Evolutionary conservation across 2,113 vertebrate genomes (phyloP), one percentile per base, ranked within the genome.

Genomic region (Nothoprocta pentlandii): DNA sequence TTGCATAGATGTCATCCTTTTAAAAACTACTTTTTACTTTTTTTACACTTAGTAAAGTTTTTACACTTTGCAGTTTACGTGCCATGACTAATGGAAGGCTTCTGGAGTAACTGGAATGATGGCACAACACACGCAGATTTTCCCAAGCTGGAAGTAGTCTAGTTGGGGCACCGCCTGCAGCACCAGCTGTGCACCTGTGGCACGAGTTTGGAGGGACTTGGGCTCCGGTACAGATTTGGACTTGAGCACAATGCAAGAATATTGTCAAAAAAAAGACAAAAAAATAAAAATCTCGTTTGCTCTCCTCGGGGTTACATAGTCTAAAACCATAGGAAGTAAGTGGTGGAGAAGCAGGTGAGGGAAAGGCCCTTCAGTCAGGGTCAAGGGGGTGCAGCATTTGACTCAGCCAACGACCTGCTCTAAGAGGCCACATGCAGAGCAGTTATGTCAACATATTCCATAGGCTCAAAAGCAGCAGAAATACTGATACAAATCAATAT

Each of bases 111-210:
- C 23, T 39, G n/a, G 9, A 14, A 71, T 49, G 11, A 9, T 54
- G 56, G 30, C 22, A 61, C 32, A 79, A 22, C 20, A 39, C 78
- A 91, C 0, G 0, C 7, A 85, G 69, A 42, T 61, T 68, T 42
- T 75, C 34, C 42, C 13, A 8, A 85, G 20, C 1, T 58, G 76
- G 22, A 78, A 46, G 68, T 34, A 61, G 85, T 47, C 8, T 19
- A 66, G n/a, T 32, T 89, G 66, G 68, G 34, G 44, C 34, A 71
- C 34, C 34, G 32, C 16, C 39, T 42, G 53, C 58, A 85, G 70
- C 32, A 68, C 12, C 70, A 1, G 1, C 23, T 39, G 32, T 8
- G 42, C 21, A 75, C 19, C 21, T 0, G 0, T 34, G 36, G 34
- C 8, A n/a, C 68, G 84, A 44, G 25, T 53, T 62, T 25, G 26